Conservation (phyloP, 2,797 vertebrate species). For the Sparus aurata region DNA sequence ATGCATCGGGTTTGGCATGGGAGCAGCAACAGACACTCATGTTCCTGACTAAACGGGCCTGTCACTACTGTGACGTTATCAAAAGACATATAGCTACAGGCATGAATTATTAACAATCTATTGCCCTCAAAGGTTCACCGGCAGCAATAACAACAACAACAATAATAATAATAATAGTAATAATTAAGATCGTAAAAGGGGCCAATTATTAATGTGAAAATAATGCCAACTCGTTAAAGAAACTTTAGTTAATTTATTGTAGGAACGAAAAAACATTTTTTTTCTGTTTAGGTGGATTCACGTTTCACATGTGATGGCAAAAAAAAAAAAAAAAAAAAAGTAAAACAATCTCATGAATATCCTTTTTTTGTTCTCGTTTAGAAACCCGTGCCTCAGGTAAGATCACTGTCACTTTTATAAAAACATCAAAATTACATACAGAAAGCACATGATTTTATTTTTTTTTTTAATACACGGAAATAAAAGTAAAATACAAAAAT, state of each 20-base stretch:
- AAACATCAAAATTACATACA: slow-evolving; percentile 90
- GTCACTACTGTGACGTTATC: slow-evolving; percentile 79
- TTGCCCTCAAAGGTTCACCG: slow-evolving; percentile 42
- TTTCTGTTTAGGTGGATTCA: slow-evolving; percentile 83
- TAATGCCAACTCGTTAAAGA: slow-evolving; percentile 78
- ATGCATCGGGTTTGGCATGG: slow-evolving; percentile 75
- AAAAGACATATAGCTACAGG: slow-evolving; percentile 72
- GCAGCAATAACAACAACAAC: slow-evolving; percentile 47
- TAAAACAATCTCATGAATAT: slow-evolving; percentile 79
- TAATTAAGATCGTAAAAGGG: slow-evolving; percentile 10
- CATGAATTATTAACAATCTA: slow-evolving; percentile 75
- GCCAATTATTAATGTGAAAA: slow-evolving; percentile 51
- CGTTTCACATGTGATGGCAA: slow-evolving; percentile 85
- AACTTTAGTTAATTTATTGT: slow-evolving; percentile 88
- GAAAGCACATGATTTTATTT: slow-evolving; percentile 88
- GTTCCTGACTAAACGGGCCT: slow-evolving; percentile 81
- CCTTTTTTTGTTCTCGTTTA: slow-evolving; percentile 54
- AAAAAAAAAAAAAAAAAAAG: slow-evolving; percentile 42
- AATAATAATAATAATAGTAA: slow-evolving; percentile 45
- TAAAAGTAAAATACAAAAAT: slow-evolving; percentile 85
- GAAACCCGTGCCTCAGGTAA: slow-evolving; percentile 83
- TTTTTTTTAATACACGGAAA: slow-evolving; percentile 90
- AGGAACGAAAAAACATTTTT: slow-evolving; percentile 83
- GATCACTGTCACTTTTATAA: slow-evolving; percentile 90
- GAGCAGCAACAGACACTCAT: slow-evolving; percentile 70